Evolutionary conservation across 1,140 invertebrate species (phyloP).

Genomic region (Ganaspis sp.): DNA sequence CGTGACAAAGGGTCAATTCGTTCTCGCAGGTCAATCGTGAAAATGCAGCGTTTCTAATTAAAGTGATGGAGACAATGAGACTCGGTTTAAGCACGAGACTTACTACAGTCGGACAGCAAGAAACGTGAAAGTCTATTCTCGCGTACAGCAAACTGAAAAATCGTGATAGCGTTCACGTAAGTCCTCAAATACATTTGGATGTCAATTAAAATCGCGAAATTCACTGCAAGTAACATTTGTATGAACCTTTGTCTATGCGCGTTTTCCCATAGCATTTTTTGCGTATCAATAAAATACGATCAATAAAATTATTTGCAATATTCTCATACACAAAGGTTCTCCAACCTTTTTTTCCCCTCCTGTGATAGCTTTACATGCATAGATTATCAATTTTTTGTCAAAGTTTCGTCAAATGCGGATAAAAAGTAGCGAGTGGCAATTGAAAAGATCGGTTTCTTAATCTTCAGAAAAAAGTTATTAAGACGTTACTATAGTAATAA

Average conservation of each 20-base stretch:
- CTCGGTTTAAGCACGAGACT: background rate
- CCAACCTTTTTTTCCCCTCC: background rate
- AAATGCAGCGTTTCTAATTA: constrained; percentile 25
- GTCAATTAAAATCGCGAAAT: constrained; percentile 31
- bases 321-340: background rate
- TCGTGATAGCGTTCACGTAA: constrained; percentile 28
- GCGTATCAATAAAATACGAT: background rate
- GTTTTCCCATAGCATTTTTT: constrained; percentile 19
- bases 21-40: constrained; percentile 18
- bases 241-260: background rate
- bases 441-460: too few species aligned
- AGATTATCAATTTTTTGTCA: background rate
- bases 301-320: constrained; percentile 26
- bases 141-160: background rate
- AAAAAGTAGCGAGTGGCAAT: background rate
- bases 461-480: background rate
- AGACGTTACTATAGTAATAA: background rate
- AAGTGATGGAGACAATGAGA: constrained; percentile 30
- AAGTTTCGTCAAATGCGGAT: background rate
- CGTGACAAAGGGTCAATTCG: constrained; percentile 17
- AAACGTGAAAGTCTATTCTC: constrained; percentile 19
- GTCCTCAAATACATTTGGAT: constrained; percentile 19
- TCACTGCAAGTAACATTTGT: background rate
- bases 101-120: background rate
- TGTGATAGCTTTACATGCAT: background rate